Base-by-base conservation (phyloP, 2,113 vertebrate species). In the Cavia porcellus region DNA sequence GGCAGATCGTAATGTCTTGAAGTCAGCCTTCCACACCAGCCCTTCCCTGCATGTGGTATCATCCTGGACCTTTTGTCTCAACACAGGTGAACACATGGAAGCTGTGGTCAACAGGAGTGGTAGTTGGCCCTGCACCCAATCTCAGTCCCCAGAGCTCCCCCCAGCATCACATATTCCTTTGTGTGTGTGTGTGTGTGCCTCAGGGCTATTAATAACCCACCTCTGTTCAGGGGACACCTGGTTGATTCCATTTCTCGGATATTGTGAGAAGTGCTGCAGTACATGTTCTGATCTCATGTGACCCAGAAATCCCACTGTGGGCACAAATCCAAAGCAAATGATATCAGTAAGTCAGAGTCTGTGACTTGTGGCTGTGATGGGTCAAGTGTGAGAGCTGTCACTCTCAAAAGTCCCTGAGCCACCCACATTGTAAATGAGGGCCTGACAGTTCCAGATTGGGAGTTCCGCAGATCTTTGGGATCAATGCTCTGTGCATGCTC, bases 101-200 rank as follows among this genome's bases (percentile, higher is more conserved):
- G 7, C 30, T 9, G 1, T 38, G 28, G 81, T 32, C 25, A 61
- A 84, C 24, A 55, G 62, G 25, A 17, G 45, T 13, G 28, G 50
- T 79, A 30, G 28, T 50, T 32, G 28, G 13, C 30, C 45, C 74
- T 50, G 7, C 45, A 50, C 45, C 50, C 42, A 52, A 13, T 22
- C 6, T 17, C 42, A 42, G 50, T 1, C 50, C 59, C 12, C 15
- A 4, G 13, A 13, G 79, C 15, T 35, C 64, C 52, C 11, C 7
- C 32, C 75, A 64, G 35, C 7, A 2, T 2, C 45, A 80, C 9
- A 32, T 35, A 4, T 24, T 47, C 35, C 70, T 89, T 13, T n/a
- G n/a, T n/a, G n/a, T n/a, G n/a, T n/a, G n/a, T 13, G 0, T 24
- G 61, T 17, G 0, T 30, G 0, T 28, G 9, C 32, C 82, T 2